Evolutionary conservation across 2,888 invertebrate species (phyloP), one percentile per base, ranked within the genome.

Genomic region (Pammene aurita): DNA sequence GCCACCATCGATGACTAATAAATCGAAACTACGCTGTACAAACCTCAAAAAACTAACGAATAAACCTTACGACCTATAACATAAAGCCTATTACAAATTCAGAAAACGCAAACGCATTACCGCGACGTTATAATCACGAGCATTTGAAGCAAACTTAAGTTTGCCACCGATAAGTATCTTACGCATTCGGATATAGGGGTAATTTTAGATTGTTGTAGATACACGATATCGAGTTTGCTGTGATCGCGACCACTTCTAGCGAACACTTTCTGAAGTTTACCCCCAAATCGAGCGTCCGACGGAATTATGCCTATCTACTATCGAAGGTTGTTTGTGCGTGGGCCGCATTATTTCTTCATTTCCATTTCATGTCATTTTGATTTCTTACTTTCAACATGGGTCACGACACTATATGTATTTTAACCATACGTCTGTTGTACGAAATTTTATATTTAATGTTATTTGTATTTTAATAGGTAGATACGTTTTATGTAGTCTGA

Each of bases 1-100:
- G 79, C 87, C 91, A 90, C 90, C 92, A 92, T 91, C 92, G 90
- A 91, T 92, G 92, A 92, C 91, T 92, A 92, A 92, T 90, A 91
- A 88, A 89, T 88, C 83, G 76, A 79, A 73, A 78, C 81, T 76
- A 77, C 71, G 68, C 73, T 74, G 73, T 71, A 74, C 74, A 74
- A 76, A 72, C 64, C 50, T 52, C 63, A 42, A 48, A 48, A 69
- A 69, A 16, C 76, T 72, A 71, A 41, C 56, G 61, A 71, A 57
- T 62, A 57, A 56, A 75, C 74, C 75, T 71, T 80, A 76, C 61
- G 2, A 0, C 0, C 14, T 11, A 26, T 38, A 46, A 58, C 72
- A 73, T 72, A 77, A 66, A 73, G 75, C 35, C 63, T 18, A 66
- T 67, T 26, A 41, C 44, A 46, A n/a, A 70, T 38, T 34, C 13